Evolutionary conservation across 1,140 invertebrate species (phyloP), one percentile per base, ranked within the genome.

Genomic region (Sycobia sp.): DNA sequence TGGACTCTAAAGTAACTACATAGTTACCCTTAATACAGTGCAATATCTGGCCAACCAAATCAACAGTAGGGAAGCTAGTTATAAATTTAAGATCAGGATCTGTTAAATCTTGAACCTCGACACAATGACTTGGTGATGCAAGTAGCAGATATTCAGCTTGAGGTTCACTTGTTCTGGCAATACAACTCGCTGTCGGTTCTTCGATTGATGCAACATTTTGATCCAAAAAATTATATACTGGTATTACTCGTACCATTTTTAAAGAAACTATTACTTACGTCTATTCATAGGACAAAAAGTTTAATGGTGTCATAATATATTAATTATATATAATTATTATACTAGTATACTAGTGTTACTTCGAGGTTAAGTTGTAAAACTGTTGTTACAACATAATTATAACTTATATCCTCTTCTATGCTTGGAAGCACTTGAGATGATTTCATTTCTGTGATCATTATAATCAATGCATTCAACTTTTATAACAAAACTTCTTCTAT

Each of bases 201-300:
- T 89, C 87, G 46, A 88, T 85, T 20, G 85, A 84, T 56, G 85
- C 83, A 10, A 89, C 84, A 69, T 86, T 84, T 73, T 90, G 88
- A 16, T 84, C 84, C 13, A 81, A 72, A 73, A 90, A 90, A 76
- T 90, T 88, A 69, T 90, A 88, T 53, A 88, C 87, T 20, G 87
- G 86, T 51, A 90, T 85, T 1, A 90, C 87, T 9, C 87, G 84
- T 18, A 90, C 88, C 88, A 90, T 90, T 56, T 71, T 71, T 62
- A 5, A 1, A 8, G n/a, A n/a, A n/a, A n/a, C n/a, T n/a, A 5
- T 34, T 34, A 34, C 11, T 34, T 34, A 25, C 7, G 43, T 44
- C 14, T 43, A 43, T n/a, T 43, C 16, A n/a, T n/a, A 9, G 16
- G 7, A 9, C n/a, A 18, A 4, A 43, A n/a, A 18, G 14, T 43